Conservation (phyloP, 2,797 vertebrate genomes). For the Myotis myotis region DNA sequence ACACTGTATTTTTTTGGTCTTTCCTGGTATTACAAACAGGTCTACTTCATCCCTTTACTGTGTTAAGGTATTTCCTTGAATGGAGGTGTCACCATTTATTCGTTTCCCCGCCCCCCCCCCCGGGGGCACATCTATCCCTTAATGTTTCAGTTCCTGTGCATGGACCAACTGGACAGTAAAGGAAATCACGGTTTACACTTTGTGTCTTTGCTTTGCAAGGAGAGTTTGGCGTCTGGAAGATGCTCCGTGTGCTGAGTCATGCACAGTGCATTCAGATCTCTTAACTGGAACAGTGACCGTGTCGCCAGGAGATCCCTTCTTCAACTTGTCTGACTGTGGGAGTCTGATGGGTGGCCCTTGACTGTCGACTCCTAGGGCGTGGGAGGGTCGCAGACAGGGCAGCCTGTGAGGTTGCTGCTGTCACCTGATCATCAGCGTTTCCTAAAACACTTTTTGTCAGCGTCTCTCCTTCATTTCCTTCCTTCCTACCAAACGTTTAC, state of each 20-base stretch:
- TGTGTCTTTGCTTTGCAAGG: not conserved
- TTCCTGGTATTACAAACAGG: not conserved
- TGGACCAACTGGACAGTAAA: not conserved
- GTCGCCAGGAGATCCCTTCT: not conserved
- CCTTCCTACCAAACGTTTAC: not conserved
- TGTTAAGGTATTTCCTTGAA: not conserved
- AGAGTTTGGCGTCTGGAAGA: not conserved
- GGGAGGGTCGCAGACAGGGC: not conserved
- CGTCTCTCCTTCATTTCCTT: not conserved
- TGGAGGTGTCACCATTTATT: not conserved
- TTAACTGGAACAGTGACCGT: not conserved
- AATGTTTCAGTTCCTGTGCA: not conserved
- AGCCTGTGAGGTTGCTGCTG: not conserved
- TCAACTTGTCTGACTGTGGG: not conserved
- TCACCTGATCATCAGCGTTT: not conserved
- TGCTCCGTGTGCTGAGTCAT: not conserved
- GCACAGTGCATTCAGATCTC: not conserved
- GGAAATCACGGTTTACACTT: not conserved
- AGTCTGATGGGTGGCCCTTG: not conserved
- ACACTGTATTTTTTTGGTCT: not conserved
- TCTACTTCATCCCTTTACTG: not conserved
- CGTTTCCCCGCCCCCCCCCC: accelerated
- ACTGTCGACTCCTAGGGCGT: not conserved
- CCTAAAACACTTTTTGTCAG: not conserved
- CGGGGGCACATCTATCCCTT: not conserved